These are phyloP conservation scores for Puffinus mauretanicus DNA, from an alignment of 2,113 vertebrate genomes.

Conservation along the genomic window DNA sequence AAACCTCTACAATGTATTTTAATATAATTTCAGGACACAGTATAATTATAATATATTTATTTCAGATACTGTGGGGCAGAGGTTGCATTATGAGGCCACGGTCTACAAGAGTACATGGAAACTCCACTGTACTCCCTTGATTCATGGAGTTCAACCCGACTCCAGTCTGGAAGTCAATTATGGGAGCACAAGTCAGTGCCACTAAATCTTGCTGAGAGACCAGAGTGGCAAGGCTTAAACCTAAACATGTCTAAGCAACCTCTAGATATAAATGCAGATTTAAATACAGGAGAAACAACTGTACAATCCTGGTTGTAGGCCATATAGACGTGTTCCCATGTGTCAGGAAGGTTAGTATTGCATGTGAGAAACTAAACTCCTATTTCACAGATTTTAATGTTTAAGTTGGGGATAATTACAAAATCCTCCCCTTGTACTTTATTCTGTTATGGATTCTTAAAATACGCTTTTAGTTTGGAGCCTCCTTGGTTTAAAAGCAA, in stretches of 20 bases:
- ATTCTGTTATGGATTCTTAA: neutral
- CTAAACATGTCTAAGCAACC: neutral
- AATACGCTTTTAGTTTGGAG: neutral
- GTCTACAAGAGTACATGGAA: neutral
- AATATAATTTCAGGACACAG: neutral
- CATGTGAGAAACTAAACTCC: neutral
- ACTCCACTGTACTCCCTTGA: neutral
- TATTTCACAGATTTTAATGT: neutral
- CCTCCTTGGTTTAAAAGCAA: neutral
- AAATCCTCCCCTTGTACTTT: neutral
- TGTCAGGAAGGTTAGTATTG: neutral
- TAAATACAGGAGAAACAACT: neutral
- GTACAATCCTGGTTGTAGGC: neutral
- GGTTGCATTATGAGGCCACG: neutral
- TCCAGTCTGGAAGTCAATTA: neutral
- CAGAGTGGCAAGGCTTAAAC: neutral
- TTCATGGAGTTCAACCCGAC: neutral
- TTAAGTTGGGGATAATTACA: neutral
- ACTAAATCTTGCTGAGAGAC: neutral
- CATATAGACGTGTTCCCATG: neutral
- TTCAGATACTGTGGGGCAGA: neutral
- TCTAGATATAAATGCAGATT: neutral
- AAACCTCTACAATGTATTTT: neutral
- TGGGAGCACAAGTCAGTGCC: neutral
- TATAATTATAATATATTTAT: neutral